These are phyloP conservation scores for Phrynosoma blainvillii DNA, from an alignment of 2,113 vertebrate genomes.

Conservation along the genomic window DNA sequence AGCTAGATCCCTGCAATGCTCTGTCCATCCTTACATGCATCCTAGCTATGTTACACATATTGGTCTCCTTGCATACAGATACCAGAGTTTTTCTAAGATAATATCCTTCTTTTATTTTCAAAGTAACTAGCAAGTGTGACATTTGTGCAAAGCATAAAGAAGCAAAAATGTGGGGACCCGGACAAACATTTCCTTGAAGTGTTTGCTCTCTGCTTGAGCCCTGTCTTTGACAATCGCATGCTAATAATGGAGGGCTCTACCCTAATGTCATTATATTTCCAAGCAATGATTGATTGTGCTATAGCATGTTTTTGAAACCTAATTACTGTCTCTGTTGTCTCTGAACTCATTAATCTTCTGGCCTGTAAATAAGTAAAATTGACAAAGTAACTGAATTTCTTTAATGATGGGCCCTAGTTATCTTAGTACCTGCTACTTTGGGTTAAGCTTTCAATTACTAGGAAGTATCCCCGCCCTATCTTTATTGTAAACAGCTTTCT, in stretches of 20 bases:
- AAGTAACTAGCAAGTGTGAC: constrained; percentile 14
- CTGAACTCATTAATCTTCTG: constrained; percentile 93
- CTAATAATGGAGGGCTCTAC: constrained; percentile 85
- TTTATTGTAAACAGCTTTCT: constrained; percentile 84
- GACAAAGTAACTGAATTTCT: constrained; percentile 98
- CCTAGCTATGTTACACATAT: background rate
- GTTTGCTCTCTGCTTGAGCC: constrained; percentile 72
- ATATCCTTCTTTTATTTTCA: constrained; percentile 65
- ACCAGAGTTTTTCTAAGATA: constrained; percentile 39
- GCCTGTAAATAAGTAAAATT: constrained; percentile 98
- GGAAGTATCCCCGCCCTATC: constrained; percentile 75
- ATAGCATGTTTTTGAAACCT: constrained; percentile 95
- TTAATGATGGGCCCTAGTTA: constrained; percentile 93
- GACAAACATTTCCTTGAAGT: constrained; percentile 75
- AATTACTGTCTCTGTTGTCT: constrained; percentile 94
- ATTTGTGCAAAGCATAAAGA: constrained; percentile 75
- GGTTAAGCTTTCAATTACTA: constrained; percentile 91
- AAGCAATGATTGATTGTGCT: constrained; percentile 97
- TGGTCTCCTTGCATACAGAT: background rate
- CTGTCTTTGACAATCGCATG: constrained; percentile 79
- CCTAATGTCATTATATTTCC: constrained; percentile 84
- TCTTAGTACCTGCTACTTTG: constrained; percentile 89
- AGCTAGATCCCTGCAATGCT: too few species aligned
- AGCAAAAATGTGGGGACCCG: constrained; percentile 71
- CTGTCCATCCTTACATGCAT: too few species aligned